Evolutionary conservation across 2,113 vertebrate species (phyloP), one percentile per base, ranked within the genome.

Genomic region (Eubucco bourcierii): DNA sequence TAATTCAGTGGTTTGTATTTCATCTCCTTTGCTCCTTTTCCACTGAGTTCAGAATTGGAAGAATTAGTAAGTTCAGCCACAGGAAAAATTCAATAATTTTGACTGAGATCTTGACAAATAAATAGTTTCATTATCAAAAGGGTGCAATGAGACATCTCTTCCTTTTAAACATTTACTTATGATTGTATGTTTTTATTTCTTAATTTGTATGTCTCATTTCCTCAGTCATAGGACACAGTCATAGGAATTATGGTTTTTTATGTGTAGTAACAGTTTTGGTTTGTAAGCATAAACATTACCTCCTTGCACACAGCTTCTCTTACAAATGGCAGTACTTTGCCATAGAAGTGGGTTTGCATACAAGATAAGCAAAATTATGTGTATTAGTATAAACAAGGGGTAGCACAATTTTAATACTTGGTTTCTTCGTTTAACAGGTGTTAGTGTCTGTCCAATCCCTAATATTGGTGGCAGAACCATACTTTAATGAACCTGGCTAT

Each of bases 401-500:
- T 20, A 29, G 65, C 39, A 75, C 16, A 8, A 7, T 78, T 85
- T 33, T 61, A 71, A 52, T 64, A 11, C 3, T 44, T 53, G 15
- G 1, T 85, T 91, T 93, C 61, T 88, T 94, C 74, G 73, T 59
- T 95, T 37, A 52, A 33, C 84, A 99, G 99, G 99, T 99, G 81
- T 97, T 99, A 91, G 99, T 99, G 92, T 99, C 99, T 70, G 98
- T 99, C 74, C 99, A 99, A 96, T 99, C 99, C 59, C 98, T 99
- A 41, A 99, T 99, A 87, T 97, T 99, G 95, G 99, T 99, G 96
- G 98, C 98, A 58, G 99, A 99, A 96, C 99, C 99, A 3, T 99
- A 99, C 97, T 99, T 99, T 96, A 99, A 99, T 72, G 99, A 99
- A 79, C 99, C 99, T 1, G 99, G 99, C 65, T 99, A 99, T 21